Evolutionary conservation across 2,888 invertebrate species (phyloP).

Genomic region (Gymnoscelis rufifasciata): DNA sequence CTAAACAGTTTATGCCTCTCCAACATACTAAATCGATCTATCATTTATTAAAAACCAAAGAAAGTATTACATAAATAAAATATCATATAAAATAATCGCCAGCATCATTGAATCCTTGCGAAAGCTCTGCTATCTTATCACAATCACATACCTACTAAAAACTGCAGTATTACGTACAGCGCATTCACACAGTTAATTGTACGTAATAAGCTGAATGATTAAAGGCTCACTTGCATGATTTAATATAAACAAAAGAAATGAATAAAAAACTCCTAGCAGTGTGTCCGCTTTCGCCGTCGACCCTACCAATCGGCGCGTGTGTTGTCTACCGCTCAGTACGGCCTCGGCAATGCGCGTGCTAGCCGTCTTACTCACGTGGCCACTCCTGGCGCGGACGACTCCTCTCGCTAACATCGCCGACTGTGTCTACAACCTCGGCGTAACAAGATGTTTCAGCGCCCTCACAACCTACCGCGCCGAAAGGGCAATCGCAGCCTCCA

Average conservation of each 20-base stretch:
- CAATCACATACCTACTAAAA: no score
- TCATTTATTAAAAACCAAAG: no score
- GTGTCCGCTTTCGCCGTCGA: constrained; percentile 41
- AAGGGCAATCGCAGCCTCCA: constrained; percentile 40
- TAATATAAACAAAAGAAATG: constrained; percentile 4
- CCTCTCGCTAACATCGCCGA: constrained; percentile 37
- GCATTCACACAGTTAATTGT: no score
- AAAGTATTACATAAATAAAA: no score
- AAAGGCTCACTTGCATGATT: constrained; percentile 3
- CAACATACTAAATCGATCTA: no score
- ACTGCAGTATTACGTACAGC: no score
- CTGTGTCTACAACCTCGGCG: constrained; percentile 57
- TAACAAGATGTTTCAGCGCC: constrained; percentile 77
- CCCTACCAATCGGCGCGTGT: constrained; percentile 44
- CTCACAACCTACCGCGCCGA: constrained; percentile 75
- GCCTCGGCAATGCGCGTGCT: constrained; percentile 67
- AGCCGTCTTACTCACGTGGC: constrained; percentile 56
- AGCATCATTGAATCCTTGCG: no score
- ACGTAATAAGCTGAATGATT: no score
- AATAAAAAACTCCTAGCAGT: constrained; percentile 15
- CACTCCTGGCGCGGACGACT: constrained; percentile 39
- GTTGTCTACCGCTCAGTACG: constrained; percentile 50
- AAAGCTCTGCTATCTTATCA: no score
- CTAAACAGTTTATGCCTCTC: no score
- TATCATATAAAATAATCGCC: no score